Evolutionary conservation across 1,140 invertebrate species (phyloP).

Genomic region (Neomicropteryx cornuta): DNA sequence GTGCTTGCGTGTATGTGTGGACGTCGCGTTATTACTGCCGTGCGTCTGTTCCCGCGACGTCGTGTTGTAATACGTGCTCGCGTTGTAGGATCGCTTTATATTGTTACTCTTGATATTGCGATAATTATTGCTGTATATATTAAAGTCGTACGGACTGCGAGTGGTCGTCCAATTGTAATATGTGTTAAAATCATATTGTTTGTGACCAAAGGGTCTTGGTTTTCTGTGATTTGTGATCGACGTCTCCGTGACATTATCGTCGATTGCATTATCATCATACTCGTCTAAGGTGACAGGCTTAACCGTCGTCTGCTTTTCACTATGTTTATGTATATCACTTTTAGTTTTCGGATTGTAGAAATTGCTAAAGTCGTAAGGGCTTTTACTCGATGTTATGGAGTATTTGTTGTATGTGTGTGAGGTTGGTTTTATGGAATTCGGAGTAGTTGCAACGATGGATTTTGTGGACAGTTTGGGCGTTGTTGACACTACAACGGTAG

Average conservation of each 20-base stretch:
- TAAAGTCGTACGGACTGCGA: slow-evolving; percentile 35
- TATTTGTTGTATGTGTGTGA: slow-evolving; percentile 28
- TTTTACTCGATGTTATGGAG: slow-evolving; percentile 35
- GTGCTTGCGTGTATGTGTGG: no score
- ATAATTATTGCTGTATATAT: slow-evolving; percentile 19
- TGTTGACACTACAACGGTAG: slow-evolving; percentile 6
- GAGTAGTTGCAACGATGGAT: slow-evolving; percentile 1
- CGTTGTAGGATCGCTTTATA: slow-evolving; percentile 30
- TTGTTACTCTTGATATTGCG: slow-evolving; percentile 31
- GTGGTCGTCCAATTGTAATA: slow-evolving; percentile 31
- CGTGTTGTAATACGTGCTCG: slow-evolving; percentile 26
- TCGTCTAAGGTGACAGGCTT: no score
- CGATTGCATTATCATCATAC: no score
- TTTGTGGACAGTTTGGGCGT: slow-evolving; percentile 5
- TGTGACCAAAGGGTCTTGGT: no score
- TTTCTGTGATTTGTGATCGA: no score
- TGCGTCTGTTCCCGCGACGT: no score
- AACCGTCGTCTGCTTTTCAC: no score
- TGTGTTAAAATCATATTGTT: slow-evolving; percentile 28
- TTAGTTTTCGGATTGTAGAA: no score
- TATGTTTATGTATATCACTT: no score
- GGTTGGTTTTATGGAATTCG: slow-evolving; percentile 13
- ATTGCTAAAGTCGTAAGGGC: slow-evolving; percentile 42
- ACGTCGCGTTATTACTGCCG: no score
- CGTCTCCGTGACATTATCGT: no score